phyloP scores from a whole-genome alignment of 2,888 invertebrate species.

The Andrena camellia region DNA sequence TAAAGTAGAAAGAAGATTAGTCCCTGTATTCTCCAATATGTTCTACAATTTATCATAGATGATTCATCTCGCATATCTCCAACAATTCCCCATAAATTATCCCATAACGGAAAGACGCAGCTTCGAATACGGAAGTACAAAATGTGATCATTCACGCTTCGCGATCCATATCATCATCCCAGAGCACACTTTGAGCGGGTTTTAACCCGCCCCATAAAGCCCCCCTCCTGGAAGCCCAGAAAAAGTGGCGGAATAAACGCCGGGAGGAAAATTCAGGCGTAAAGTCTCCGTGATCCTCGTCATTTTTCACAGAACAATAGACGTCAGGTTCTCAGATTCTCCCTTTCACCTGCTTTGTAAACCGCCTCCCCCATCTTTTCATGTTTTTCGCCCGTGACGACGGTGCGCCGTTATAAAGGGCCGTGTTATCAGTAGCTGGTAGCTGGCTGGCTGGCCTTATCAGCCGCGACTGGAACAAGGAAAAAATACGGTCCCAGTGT shows the following conservation, averaged over 20 bases:
- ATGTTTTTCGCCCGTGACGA: slow-evolving; percentile 1
- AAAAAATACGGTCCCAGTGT: slow-evolving; percentile 15
- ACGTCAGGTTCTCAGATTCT: slow-evolving; percentile 33
- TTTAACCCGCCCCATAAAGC: slow-evolving; percentile 5
- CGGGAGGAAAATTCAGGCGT: slow-evolving; percentile 16
- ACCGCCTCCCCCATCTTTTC: slow-evolving; percentile 16
- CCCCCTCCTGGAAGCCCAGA: neutral
- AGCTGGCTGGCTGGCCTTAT: slow-evolving; percentile 33
- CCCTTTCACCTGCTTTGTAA: slow-evolving; percentile 30
- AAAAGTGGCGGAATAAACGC: slow-evolving; percentile 12
- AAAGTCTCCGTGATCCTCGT: neutral
- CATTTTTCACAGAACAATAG: slow-evolving; percentile 45
- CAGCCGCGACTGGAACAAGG: slow-evolving; percentile 1
- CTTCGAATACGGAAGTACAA: neutral
- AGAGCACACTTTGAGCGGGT: neutral
- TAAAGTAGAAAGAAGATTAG: too few species aligned
- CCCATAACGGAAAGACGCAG: too few species aligned
- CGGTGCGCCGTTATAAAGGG: slow-evolving; percentile 16
- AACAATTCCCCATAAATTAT: too few species aligned
- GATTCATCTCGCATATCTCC: too few species aligned
- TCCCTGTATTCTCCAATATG: too few species aligned
- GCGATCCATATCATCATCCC: neutral
- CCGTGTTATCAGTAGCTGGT: slow-evolving; percentile 17
- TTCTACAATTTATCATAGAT: too few species aligned
- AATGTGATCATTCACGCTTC: neutral